Base-by-base conservation (phyloP, 2,113 vertebrate species). In the Gambusia holbrooki region DNA sequence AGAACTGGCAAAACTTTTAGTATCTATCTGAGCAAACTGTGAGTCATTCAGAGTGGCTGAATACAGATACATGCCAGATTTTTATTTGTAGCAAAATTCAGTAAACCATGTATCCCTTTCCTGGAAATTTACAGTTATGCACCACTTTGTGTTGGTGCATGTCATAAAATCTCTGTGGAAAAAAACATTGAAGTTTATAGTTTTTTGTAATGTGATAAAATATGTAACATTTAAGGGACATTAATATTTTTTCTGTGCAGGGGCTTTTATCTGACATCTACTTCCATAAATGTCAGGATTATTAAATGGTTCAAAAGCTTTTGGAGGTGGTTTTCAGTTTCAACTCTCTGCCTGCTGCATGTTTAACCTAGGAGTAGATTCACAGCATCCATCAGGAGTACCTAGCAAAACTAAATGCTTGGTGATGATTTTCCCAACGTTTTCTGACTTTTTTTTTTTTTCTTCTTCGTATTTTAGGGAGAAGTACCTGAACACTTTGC, bases 401-500 rank as follows among this genome's bases (percentile, higher is more conserved):
- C 63, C 71, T 40, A 51, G 22, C 68, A 70, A 80, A 25, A 2
- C 40, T 32, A 70, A 74, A 37, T 54, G 27, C 69, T 48, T 48
- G 45, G 45, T 48, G 45, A 30, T 69, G 10, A 76, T 71, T 66
- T 27, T 37, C 32, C 5, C 8, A 33, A 40, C 45, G n/a, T 60
- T 42, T 69, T 62, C 13, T 9, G 17, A 12, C 61, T 32, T 42
- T 48, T 9, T 14, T 42, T 48, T 9, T 14, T 1, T 54, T 1
- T n/a, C 2, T 54, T 11, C 22, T 71, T 28, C 48, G 71, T 58
- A 25, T 58, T 58, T 19, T 28, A 98, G 97, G 3, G 96, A 95
- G 72, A 96, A 95, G 64, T 97, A 97, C 71, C 92, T 98, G 77
- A 95, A 94, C 82, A 98, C 95, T 1, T 87, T 98, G 68, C 92